Evolutionary conservation across 2,113 vertebrate species (phyloP).

Genomic region (Pica pica): DNA sequence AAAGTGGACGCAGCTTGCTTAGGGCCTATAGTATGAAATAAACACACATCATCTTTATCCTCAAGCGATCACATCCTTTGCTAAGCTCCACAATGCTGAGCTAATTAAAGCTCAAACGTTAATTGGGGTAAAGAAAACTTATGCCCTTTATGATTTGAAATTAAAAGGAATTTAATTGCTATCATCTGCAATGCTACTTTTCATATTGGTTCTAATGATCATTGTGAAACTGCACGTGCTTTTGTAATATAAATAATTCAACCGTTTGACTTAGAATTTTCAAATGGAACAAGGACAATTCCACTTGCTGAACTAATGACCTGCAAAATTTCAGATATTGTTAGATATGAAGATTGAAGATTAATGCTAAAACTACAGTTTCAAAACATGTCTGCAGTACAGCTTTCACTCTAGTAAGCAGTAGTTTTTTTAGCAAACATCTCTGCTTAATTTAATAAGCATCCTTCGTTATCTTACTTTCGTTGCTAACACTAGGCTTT

Average conservation of each 20-base stretch:
- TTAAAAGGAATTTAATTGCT: constrained; percentile 7
- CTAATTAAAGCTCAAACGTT: not conserved
- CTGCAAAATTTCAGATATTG: not conserved
- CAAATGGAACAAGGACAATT: not conserved
- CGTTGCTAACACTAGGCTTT: not conserved
- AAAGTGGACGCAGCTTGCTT: not conserved
- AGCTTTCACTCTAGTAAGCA: not conserved
- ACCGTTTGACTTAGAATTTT: not conserved
- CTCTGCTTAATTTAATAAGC: not conserved
- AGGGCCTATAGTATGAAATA: not conserved
- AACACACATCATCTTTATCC: not conserved
- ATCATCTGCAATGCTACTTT: not conserved
- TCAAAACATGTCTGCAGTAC: not conserved
- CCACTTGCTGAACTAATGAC: not conserved
- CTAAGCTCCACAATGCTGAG: not conserved
- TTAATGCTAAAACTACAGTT: not conserved
- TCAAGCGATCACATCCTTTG: not conserved
- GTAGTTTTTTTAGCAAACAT: not conserved
- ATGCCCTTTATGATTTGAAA: not conserved
- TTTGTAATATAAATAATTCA: constrained; percentile 24
- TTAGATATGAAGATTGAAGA: not conserved
- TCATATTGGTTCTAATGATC: not conserved
- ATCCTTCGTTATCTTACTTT: not conserved
- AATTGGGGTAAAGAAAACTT: constrained; percentile 27
- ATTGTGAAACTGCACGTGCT: not conserved